A percentile compares a stretch with the other conserved stretches of the same genome.
These are phyloP conservation scores for Enteromius afrohamiltoni DNA, from an alignment of 2,797 vertebrate species.

Conservation along the genomic window DNA sequence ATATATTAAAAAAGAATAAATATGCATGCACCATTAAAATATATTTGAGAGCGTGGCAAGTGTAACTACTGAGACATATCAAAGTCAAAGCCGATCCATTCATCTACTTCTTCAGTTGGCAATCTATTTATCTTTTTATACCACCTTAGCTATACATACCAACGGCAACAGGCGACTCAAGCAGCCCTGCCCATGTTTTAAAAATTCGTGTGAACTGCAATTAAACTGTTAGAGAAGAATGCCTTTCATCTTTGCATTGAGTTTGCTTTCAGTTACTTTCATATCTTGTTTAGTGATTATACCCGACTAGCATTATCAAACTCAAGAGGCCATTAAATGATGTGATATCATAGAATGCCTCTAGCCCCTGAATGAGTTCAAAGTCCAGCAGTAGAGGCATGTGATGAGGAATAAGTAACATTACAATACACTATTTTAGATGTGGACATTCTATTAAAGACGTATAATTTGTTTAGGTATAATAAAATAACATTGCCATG, in stretches of 20 bases:
- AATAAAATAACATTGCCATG: background rate
- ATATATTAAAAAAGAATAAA: background rate
- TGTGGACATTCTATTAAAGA: constrained; percentile 6
- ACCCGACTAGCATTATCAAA: background rate
- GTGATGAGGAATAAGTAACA: background rate
- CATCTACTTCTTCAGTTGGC: background rate
- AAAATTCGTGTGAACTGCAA: background rate
- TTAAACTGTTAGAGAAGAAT: constrained; percentile 1
- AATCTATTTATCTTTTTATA: background rate
- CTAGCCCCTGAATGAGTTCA: background rate
- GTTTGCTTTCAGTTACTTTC: background rate
- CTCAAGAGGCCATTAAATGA: background rate
- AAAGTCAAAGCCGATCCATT: background rate
- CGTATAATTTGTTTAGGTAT: background rate
- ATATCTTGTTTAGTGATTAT: background rate
- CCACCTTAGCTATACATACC: background rate
- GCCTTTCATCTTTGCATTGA: background rate
- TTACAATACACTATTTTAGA: background rate
- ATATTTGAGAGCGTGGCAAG: background rate
- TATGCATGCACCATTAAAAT: background rate
- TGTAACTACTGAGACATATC: too few species aligned
- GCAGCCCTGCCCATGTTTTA: constrained; percentile 8
- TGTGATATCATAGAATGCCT: background rate
- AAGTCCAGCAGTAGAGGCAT: background rate
- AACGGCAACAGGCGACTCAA: background rate